Base-by-base conservation (phyloP, 1,140 invertebrate genomes). In the Cydia strobilella region DNA sequence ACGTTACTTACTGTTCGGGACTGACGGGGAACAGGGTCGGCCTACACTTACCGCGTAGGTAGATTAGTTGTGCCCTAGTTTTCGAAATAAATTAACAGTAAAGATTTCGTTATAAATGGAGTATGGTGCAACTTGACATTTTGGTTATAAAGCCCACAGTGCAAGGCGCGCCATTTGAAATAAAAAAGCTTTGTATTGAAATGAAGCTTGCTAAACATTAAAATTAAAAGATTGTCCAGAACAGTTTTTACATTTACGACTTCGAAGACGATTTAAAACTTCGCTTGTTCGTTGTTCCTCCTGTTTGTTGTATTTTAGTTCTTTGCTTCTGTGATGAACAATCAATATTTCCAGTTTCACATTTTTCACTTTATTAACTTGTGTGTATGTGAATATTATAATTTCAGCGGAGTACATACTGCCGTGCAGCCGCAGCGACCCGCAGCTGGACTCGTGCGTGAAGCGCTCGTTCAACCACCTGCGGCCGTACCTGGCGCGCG, bases 321-420 rank as follows among this genome's bases (percentile, higher is more conserved):
- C n/a, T n/a, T n/a, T n/a, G n/a, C n/a, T n/a, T n/a, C 42, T 42
- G 10, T 42, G 6, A 42, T 42, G 0, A 42, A 13, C 12, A 42
- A 42, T 42, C 10, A 42, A 42, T 42, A 42, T 1, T 13, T 12
- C 3, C 42, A 42, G 12, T 13, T 42, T 3, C 42, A 42, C 42
- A 13, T 13, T 42, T 13, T 13, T 42, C 6, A 42, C 9, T 42
- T 12, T 42, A 42, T 12, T 42, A 42, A 12, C 0, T 10, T 1
- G 1, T n/a, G 48, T n/a, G 2, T 18, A 51, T 10, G 13, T 20
- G 3, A 20, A 59, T 5, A 1, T 9, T 6, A 9, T n/a, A 13
- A n/a, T 39, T 69, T 13, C 94, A 97, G 96, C 96, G 73, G 96
- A 96, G 79, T 96, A 96, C 84, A 95, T 97, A 78, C 77, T 95